These are phyloP conservation scores for Gerris lacustris DNA, from an alignment of 2,888 invertebrate genomes.

Conservation along the genomic window DNA sequence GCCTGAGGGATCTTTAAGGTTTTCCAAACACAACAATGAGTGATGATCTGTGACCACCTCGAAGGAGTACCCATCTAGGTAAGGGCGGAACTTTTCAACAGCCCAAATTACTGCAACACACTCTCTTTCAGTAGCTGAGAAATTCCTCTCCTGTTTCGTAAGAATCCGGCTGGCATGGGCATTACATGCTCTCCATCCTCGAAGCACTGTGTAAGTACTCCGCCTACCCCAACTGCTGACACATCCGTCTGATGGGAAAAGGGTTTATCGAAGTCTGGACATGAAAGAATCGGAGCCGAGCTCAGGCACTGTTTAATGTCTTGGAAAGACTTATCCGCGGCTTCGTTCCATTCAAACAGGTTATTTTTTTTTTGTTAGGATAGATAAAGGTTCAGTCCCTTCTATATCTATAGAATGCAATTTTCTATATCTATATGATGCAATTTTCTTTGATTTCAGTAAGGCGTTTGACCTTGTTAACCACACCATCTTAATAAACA, in stretches of 20 bases:
- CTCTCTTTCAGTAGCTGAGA: constrained; percentile 27
- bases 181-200: constrained; percentile 26
- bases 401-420: too few relatives aligned
- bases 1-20: constrained; percentile 27
- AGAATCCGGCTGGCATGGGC: constrained; percentile 29
- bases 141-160: constrained; percentile 25
- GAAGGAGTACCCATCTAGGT: constrained; percentile 30
- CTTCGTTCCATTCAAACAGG: constrained; percentile 18
- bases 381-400: too few relatives aligned
- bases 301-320: constrained; percentile 12
- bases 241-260: constrained; percentile 24
- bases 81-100: constrained; percentile 26
- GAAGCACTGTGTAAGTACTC: constrained; percentile 25
- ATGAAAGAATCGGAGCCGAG: constrained; percentile 19
- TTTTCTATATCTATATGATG: too few relatives aligned
- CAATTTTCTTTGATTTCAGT: too few relatives aligned
- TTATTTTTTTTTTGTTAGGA: too few relatives aligned
- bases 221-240: constrained; percentile 19
- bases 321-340: constrained; percentile 15
- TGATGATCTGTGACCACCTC: constrained; percentile 30
- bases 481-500: too few relatives aligned
- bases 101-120: constrained; percentile 29
- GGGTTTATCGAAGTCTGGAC: constrained; percentile 20
- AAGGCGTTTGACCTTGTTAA: too few relatives aligned
- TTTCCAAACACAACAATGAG: constrained; percentile 28